phyloP scores from a whole-genome alignment of 2,888 invertebrate genomes.

The Andricus curvator region DNA sequence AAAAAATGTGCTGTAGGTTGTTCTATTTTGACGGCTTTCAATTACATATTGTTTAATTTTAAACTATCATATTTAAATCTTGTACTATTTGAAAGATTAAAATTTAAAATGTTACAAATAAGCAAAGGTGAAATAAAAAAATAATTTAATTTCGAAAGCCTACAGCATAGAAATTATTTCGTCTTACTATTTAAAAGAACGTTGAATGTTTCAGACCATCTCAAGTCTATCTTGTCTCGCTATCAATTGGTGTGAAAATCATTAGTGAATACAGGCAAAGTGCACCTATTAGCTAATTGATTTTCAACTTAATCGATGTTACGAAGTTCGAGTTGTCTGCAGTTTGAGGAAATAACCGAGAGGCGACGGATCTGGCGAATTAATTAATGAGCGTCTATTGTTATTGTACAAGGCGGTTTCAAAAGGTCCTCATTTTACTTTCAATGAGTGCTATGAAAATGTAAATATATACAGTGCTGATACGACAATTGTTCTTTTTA shows the following conservation, averaged over 20 bases:
- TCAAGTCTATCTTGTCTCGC: not conserved
- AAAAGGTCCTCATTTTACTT: slow-evolving; percentile 29
- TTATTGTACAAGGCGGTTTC: slow-evolving; percentile 7
- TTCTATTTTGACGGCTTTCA: too few relatives aligned
- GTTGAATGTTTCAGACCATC: not conserved
- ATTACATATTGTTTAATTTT: too few relatives aligned
- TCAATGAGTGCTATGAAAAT: slow-evolving; percentile 1
- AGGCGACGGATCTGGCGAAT: slow-evolving; percentile 19
- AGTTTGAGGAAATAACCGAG: slow-evolving; percentile 31
- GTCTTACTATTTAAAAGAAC: too few relatives aligned
- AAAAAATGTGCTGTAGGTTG: too few relatives aligned
- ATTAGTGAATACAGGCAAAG: slow-evolving; percentile 3
- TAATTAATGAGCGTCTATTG: slow-evolving; percentile 32
- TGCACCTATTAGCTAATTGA: slow-evolving; percentile 30
- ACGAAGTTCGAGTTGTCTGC: slow-evolving; percentile 20
- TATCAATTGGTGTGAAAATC: slow-evolving; percentile 24
- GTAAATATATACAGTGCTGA: not conserved
- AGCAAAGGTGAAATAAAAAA: too few relatives aligned
- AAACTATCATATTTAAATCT: too few relatives aligned
- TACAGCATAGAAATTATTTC: too few relatives aligned
- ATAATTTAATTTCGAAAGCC: too few relatives aligned
- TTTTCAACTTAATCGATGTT: slow-evolving; percentile 27
- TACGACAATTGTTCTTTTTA: not conserved
- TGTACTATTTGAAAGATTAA: too few relatives aligned
- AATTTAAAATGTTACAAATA: too few relatives aligned